Evolutionary conservation across 1,140 invertebrate species (phyloP), one percentile per base, ranked within the genome.

Genomic region (Subanguina moxae): DNA sequence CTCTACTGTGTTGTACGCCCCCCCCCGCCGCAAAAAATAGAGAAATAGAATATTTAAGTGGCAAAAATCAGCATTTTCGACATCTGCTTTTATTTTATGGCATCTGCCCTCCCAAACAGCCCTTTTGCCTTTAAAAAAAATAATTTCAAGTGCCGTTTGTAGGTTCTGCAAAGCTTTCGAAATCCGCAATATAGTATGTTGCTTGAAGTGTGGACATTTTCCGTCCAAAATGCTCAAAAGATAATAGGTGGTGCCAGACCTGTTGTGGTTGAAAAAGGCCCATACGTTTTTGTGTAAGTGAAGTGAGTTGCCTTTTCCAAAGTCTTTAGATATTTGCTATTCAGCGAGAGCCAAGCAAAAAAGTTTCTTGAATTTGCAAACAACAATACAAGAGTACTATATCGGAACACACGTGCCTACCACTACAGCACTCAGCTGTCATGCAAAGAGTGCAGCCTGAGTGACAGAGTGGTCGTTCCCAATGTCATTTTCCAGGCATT

Each of bases 401-500:
- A 80, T 38, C 63, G 65, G n/a, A 82, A 82, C 65, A 64, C 67
- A 17, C 58, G 74, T 17, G 23, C 17, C 7, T 82, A 78, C 42
- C 59, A 45, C 46, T 82, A 77, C 70, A 75, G 68, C 45, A 42
- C 57, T 23, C 57, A 64, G 43, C 17, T 52, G 13, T 81, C 78
- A 1, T 82, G 80, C 46, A 0, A 59, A 0, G 68, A 61, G 11
- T 82, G 80, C 59, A 23, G 23, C 25, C 62, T 82, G 38, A 46
- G 59, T 38, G 67, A 75, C 28, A 65, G 52, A 43, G 71, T 82
- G 30, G 77, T 70, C 25, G 75, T 82, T 46, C 80, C 80, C 17
- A 82, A 76, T 59, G 58, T 82, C 23, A 58, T 82, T 13, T 80
- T 82, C 42, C 78, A 80, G 72, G 78, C 25, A 32, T 7, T 61